These are phyloP conservation scores for Holcopasites calliopsidis DNA, from an alignment of 1,140 invertebrate species.

Conservation along the genomic window DNA sequence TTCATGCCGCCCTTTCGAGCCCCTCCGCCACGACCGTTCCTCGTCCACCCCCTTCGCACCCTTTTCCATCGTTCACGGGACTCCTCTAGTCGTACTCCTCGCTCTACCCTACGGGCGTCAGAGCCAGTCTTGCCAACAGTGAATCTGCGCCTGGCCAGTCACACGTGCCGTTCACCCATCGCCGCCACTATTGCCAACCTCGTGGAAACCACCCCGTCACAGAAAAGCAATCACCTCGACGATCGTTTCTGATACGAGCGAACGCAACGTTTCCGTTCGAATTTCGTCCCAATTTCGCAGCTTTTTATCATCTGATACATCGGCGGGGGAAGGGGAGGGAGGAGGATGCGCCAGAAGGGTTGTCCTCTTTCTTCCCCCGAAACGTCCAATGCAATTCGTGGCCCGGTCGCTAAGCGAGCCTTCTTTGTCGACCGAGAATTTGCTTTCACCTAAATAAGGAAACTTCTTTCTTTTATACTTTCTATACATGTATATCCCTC, in stretches of 20 bases:
- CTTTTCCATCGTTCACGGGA: slow-evolving; percentile 38
- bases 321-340: not conserved
- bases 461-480: not conserved
- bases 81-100: slow-evolving; percentile 38
- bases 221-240: slow-evolving; percentile 7
- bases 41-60: slow-evolving; percentile 46
- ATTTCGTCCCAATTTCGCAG: slow-evolving; percentile 34
- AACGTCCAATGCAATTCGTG: slow-evolving; percentile 9
- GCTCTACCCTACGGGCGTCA: slow-evolving; percentile 25
- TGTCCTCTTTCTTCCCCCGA: slow-evolving; percentile 23
- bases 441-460: not conserved
- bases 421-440: not conserved
- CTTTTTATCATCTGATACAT: not conserved
- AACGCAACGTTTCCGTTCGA: slow-evolving; percentile 11
- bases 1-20: slow-evolving; percentile 72
- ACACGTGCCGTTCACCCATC: slow-evolving; percentile 64
- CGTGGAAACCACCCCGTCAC: not conserved
- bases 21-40: slow-evolving; percentile 51
- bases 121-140: slow-evolving; percentile 66
- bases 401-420: not conserved
- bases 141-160: slow-evolving; percentile 45
- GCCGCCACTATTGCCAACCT: slow-evolving; percentile 48
- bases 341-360: slow-evolving; percentile 28
- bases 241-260: slow-evolving; percentile 32
- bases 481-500: too few species aligned